Percentiles rank a stretch among this genome's conserved stretches.
Evolutionary conservation across 2,888 invertebrate genomes (phyloP).

Genomic region (Ceriagrion tenellum): DNA sequence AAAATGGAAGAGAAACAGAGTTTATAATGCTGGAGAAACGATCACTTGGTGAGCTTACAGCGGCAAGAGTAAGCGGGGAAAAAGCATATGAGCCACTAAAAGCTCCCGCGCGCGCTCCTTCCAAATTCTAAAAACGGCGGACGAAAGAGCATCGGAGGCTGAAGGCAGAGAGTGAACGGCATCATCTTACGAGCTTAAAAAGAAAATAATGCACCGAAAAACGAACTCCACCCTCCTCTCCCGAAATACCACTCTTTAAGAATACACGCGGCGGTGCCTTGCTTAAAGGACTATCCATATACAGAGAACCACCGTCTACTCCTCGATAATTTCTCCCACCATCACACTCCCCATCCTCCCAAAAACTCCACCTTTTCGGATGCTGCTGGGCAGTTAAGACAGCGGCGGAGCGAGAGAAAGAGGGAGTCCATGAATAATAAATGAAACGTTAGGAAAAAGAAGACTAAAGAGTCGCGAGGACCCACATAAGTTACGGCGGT

Average conservation of each 20-base stretch:
- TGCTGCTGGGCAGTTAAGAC: not conserved
- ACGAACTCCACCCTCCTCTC: not conserved
- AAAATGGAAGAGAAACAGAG: not conserved
- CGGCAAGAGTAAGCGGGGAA: not conserved
- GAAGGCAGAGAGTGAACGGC: not conserved
- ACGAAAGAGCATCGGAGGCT: not conserved
- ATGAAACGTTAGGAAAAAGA: not conserved
- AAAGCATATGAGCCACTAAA: not conserved
- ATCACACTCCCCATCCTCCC: not conserved
- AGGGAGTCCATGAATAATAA: not conserved
- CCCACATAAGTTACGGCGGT: not conserved
- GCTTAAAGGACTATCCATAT: not conserved
- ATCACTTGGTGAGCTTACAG: not conserved
- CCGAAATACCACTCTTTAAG: too few species aligned
- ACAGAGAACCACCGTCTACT: not conserved
- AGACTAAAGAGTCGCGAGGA: not conserved
- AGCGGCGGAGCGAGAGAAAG: not conserved
- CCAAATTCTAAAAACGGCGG: not conserved
- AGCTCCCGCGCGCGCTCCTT: not conserved
- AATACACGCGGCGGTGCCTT: too few species aligned
- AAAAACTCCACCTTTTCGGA: not conserved
- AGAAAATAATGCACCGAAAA: constrained; percentile 12
- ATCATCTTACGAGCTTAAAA: not conserved
- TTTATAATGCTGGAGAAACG: not conserved
- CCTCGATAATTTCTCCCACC: not conserved